phyloP scores from a whole-genome alignment of 2,113 vertebrate species.

The Atherinomorus stipes region DNA sequence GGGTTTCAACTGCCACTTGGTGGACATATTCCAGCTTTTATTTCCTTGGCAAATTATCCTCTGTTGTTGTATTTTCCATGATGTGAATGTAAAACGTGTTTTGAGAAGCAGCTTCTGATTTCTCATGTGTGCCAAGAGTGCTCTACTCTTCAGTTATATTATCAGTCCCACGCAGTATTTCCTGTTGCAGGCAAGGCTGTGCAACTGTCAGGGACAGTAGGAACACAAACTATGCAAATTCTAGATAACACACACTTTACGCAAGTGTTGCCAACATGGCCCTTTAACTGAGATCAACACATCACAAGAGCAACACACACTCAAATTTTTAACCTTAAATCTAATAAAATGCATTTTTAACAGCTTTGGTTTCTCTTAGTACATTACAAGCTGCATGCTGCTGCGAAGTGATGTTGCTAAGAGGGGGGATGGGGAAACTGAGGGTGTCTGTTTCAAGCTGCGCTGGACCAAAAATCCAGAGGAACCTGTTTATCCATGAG shows the following conservation, averaged over 20 bases:
- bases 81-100: constrained; percentile 5
- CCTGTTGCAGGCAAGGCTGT: constrained; percentile 37
- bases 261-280: neutral
- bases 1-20: constrained; percentile 54
- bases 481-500: constrained; percentile 44
- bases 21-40: constrained; percentile 6
- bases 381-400: constrained; percentile 13
- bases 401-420: constrained; percentile 17
- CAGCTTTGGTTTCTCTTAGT: constrained; percentile 17
- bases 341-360: constrained; percentile 15
- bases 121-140: constrained; percentile 14
- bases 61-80: constrained; percentile 3
- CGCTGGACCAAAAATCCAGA: constrained; percentile 45
- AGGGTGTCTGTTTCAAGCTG: constrained; percentile 17
- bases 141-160: constrained; percentile 37
- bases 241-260: neutral
- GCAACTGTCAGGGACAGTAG: constrained; percentile 34
- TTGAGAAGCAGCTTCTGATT: neutral
- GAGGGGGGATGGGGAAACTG: constrained; percentile 51
- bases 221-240: constrained; percentile 2
- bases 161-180: constrained; percentile 54
- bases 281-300: neutral
- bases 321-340: neutral
- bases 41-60: neutral
- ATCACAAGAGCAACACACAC: neutral